A percentile compares a stretch with the other conserved stretches of the same genome.
These are phyloP conservation scores for Podarcis raffonei DNA, from an alignment of 2,113 vertebrate species.

Conservation along the genomic window DNA sequence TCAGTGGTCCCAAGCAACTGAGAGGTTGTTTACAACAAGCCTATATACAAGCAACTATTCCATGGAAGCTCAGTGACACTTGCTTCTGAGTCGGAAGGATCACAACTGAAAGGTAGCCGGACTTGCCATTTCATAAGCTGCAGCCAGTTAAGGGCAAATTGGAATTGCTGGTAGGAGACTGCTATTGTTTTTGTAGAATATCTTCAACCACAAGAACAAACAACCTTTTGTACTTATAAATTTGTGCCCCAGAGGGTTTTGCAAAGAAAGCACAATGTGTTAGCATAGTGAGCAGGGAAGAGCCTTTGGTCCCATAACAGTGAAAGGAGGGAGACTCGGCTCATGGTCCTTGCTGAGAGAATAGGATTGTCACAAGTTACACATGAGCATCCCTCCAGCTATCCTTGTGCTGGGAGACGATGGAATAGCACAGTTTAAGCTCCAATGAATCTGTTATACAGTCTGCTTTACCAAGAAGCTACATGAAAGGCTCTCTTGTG, in stretches of 20 bases:
- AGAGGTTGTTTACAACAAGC: background rate
- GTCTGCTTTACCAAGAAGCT: background rate
- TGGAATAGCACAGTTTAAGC: no score
- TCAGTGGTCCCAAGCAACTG: background rate
- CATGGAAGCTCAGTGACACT: background rate
- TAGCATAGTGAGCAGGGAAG: background rate
- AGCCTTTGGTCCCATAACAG: background rate
- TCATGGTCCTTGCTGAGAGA: accelerated
- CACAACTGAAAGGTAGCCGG: no score
- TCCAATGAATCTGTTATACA: background rate
- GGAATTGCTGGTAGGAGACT: background rate
- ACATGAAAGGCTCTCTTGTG: background rate
- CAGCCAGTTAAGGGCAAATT: background rate
- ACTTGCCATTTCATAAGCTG: background rate
- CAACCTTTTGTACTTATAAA: background rate
- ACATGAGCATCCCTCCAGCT: no score
- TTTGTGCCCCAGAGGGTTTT: background rate
- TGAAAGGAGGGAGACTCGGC: background rate
- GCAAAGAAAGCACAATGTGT: background rate
- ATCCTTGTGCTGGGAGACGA: no score
- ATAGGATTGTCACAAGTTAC: background rate
- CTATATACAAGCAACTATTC: background rate
- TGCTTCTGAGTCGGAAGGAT: background rate
- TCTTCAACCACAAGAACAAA: background rate
- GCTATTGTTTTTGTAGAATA: background rate